A percentile compares a stretch with the other conserved stretches of the same genome.
Conservation (phyloP, 2,113 vertebrate genomes). For the Ariopsis seemanni region DNA sequence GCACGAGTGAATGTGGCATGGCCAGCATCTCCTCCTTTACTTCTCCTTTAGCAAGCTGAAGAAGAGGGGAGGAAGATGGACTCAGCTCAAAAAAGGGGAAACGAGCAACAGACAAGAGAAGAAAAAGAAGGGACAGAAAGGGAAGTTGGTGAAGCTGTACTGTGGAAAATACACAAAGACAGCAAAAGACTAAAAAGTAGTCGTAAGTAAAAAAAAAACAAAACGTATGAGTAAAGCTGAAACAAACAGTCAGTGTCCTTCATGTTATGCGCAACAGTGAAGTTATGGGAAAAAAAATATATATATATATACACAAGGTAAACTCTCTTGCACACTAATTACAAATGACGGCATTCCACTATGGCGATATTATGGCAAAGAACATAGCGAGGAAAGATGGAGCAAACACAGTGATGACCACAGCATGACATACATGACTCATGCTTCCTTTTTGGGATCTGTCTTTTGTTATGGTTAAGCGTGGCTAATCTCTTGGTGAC, state of each 20-base stretch:
- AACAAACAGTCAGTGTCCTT: constrained; percentile 21
- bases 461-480: constrained; percentile 16
- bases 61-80: constrained; percentile 50
- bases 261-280: not conserved
- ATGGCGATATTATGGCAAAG: not conserved
- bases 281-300: not conserved
- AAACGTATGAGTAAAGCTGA: not conserved
- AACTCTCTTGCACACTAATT: not conserved
- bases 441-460: constrained; percentile 44
- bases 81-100: constrained; percentile 65
- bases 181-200: constrained; percentile 32
- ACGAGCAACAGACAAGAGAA: constrained; percentile 65
- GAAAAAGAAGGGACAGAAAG: constrained; percentile 63
- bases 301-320: not conserved
- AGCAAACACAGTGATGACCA: constrained; percentile 22
- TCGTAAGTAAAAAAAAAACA: not conserved
- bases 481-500: constrained; percentile 14
- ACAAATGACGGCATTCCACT: not conserved
- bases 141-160: constrained; percentile 56
- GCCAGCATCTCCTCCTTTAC: constrained; percentile 46
- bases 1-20: constrained; percentile 36
- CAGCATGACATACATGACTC: constrained; percentile 46
- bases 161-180: constrained; percentile 36
- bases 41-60: constrained; percentile 54
- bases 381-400: constrained; percentile 16